These are phyloP conservation scores for Callopanchax toddi DNA, from an alignment of 2,113 vertebrate genomes.

Conservation along the genomic window DNA sequence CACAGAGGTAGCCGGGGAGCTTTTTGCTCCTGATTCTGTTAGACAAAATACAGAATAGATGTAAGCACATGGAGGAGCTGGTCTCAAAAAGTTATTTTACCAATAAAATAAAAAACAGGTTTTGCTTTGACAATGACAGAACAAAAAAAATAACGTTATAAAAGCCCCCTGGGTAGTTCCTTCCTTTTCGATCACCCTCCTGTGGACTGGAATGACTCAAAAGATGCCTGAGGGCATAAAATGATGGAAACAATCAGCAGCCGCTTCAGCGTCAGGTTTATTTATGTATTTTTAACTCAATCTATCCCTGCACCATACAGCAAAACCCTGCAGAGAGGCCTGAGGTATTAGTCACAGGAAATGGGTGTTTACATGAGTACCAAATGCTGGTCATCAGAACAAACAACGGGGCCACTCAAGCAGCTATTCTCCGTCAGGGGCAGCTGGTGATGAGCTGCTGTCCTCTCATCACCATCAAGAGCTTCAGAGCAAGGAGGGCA, in stretches of 20 bases:
- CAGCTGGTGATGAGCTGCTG: conserved; percentile 17
- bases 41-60: conserved; percentile 6
- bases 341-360: neutral
- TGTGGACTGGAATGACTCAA: conserved; percentile 7
- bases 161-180: neutral
- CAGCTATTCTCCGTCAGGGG: conserved; percentile 31
- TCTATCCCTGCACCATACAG: neutral
- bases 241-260: conserved; percentile 1
- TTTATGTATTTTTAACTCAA: neutral
- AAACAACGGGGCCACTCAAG: conserved; percentile 29
- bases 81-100: neutral
- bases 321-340: neutral
- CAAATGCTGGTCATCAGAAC: neutral
- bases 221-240: neutral
- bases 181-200: neutral
- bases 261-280: neutral
- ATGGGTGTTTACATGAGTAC: conserved; percentile 15
- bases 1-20: too few species aligned
- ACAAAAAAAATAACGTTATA: neutral
- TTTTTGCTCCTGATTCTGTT: conserved; percentile 21
- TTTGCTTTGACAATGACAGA: neutral
- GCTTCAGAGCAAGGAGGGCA: conserved; percentile 12
- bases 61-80: too few species aligned
- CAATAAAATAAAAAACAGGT: neutral
- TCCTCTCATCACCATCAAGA: conserved; percentile 45